These are phyloP conservation scores for Enteromius treurensis DNA, from an alignment of 2,797 vertebrate genomes.

Conservation along the genomic window DNA sequence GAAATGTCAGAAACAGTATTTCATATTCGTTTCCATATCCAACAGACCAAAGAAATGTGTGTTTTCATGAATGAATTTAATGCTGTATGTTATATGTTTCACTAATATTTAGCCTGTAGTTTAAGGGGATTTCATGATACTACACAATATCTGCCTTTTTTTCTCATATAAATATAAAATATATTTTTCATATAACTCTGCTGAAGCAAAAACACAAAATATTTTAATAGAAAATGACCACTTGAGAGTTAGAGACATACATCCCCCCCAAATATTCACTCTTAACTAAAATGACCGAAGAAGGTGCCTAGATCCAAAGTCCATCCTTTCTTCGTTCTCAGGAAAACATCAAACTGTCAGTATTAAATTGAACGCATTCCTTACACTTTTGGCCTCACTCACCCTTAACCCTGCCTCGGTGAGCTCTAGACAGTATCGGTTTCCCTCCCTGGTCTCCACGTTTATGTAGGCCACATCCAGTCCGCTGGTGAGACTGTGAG, in stretches of 20 bases:
- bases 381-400: neutral
- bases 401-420: constrained; percentile 94
- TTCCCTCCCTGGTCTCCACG: constrained; percentile 91
- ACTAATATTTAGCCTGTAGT: neutral
- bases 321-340: neutral
- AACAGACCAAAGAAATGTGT: neutral
- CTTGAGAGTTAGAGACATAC: too few relatives aligned
- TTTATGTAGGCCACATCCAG: constrained; percentile 93
- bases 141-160: neutral
- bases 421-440: constrained; percentile 92
- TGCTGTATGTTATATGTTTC: neutral
- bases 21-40: too few relatives aligned
- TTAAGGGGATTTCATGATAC: neutral
- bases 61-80: neutral
- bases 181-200: neutral
- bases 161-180: too few relatives aligned
- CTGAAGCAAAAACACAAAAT: neutral
- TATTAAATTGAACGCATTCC: neutral
- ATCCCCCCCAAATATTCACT: neutral
- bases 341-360: constrained; percentile 1
- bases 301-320: neutral
- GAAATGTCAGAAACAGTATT: neutral
- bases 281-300: neutral
- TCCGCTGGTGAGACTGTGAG: constrained; percentile 84
- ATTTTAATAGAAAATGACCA: too few relatives aligned